Evolutionary conservation across 1,140 invertebrate genomes (phyloP).

Genomic region (Drosophila eugracilis): DNA sequence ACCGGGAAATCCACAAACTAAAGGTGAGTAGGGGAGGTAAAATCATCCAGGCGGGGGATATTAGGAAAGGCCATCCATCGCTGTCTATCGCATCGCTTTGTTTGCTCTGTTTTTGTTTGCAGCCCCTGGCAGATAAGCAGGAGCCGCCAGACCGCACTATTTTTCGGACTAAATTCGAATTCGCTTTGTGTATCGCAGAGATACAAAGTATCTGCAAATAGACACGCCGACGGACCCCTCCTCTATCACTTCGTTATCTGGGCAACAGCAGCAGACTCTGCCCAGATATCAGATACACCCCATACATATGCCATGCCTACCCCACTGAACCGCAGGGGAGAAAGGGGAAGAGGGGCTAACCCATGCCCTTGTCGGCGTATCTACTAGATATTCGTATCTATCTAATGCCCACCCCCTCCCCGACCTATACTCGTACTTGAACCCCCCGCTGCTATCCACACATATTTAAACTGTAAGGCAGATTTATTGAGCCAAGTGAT

Average conservation of each 20-base stretch:
- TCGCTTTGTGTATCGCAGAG: conserved; percentile 56
- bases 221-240: conserved; percentile 9
- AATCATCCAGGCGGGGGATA: not conserved
- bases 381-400: conserved; percentile 39
- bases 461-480: conserved; percentile 60
- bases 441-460: not conserved
- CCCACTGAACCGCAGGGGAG: conserved; percentile 5
- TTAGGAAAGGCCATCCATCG: conserved; percentile 37
- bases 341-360: conserved; percentile 3
- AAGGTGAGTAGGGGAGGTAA: conserved; percentile 85
- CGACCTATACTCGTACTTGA: conserved; percentile 3
- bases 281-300: conserved; percentile 56
- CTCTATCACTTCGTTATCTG: conserved; percentile 56
- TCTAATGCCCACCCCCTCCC: conserved; percentile 15
- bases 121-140: conserved; percentile 57
- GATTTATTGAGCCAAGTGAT: conserved; percentile 75
- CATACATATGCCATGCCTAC: conserved; percentile 17
- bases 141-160: conserved; percentile 23
- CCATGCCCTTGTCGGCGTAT: conserved; percentile 44
- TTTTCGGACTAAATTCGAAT: conserved; percentile 72
- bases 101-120: conserved; percentile 50
- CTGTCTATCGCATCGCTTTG: conserved; percentile 56
- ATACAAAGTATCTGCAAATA: conserved; percentile 56
- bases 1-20: conserved; percentile 87
- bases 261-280: conserved; percentile 48